These are phyloP conservation scores for Moxostoma hubbsi DNA, from an alignment of 2,797 vertebrate species.

Conservation along the genomic window DNA sequence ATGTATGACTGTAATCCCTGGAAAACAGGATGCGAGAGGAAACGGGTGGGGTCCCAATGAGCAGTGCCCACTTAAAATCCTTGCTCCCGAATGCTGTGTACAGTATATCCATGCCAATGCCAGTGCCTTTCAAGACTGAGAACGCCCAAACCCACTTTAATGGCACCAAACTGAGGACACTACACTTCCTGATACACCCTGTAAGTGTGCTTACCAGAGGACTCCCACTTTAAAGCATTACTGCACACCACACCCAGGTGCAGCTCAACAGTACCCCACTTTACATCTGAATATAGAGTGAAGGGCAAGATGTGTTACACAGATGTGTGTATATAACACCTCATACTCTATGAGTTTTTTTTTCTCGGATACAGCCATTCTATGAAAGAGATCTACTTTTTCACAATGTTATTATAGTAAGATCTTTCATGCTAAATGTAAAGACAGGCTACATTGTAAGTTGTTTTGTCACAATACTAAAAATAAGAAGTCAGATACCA, in stretches of 20 bases:
- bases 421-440: too few species aligned
- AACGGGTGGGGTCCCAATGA: constrained; percentile 51
- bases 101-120: constrained; percentile 11
- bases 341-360: constrained; percentile 44
- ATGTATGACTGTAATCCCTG: constrained; percentile 39
- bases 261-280: constrained; percentile 4
- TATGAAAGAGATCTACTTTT: background rate
- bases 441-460: too few species aligned
- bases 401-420: too few species aligned
- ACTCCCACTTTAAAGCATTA: constrained; percentile 7
- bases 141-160: constrained; percentile 37
- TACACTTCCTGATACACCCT: background rate
- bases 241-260: constrained; percentile 11
- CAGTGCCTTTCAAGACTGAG: constrained; percentile 10
- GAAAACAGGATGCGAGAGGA: constrained; percentile 53
- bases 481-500: too few species aligned
- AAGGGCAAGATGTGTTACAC: constrained; percentile 29
- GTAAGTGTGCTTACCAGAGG: constrained; percentile 5
- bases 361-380: constrained; percentile 13
- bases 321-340: constrained; percentile 42
- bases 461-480: too few species aligned
- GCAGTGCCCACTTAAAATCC: constrained; percentile 51
- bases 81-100: constrained; percentile 17
- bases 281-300: constrained; percentile 6
- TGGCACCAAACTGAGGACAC: constrained; percentile 2